These are phyloP conservation scores for Antigone vipio DNA, from an alignment of 2,113 vertebrate species.

Conservation along the genomic window DNA sequence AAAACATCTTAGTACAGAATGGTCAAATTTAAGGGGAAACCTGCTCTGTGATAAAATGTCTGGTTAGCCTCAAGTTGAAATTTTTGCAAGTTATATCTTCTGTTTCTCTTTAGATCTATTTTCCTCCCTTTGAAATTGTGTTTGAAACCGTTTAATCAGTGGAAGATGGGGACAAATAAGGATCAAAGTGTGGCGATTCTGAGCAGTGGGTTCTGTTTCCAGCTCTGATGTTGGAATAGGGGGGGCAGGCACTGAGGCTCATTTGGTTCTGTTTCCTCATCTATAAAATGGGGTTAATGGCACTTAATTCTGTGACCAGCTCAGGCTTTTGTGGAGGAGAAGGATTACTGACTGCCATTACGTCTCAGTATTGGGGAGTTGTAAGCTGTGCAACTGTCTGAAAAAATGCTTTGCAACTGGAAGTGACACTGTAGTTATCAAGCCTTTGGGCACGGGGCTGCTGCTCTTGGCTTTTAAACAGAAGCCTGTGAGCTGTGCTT, in stretches of 20 bases:
- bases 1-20: background rate
- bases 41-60: background rate
- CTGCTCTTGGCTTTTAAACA: background rate
- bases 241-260: background rate
- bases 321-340: background rate
- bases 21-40: background rate
- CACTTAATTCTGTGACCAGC: background rate
- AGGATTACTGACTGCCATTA: background rate
- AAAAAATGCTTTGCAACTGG: background rate
- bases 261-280: constrained; percentile 1
- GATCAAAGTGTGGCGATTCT: background rate
- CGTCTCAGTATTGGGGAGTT: background rate
- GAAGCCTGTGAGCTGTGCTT: background rate
- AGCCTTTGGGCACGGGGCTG: background rate
- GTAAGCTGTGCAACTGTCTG: background rate
- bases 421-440: background rate
- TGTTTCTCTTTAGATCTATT: background rate
- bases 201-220: background rate
- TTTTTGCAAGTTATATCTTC: background rate
- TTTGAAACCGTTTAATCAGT: background rate
- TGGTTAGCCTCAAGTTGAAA: background rate
- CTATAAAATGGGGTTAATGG: background rate
- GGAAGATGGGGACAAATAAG: background rate
- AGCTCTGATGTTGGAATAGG: background rate
- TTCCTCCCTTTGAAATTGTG: background rate